Evolutionary conservation across 53 echinoderm and acorn worm species (phyloP).

Genomic region (Paracentrotus lividus): DNA sequence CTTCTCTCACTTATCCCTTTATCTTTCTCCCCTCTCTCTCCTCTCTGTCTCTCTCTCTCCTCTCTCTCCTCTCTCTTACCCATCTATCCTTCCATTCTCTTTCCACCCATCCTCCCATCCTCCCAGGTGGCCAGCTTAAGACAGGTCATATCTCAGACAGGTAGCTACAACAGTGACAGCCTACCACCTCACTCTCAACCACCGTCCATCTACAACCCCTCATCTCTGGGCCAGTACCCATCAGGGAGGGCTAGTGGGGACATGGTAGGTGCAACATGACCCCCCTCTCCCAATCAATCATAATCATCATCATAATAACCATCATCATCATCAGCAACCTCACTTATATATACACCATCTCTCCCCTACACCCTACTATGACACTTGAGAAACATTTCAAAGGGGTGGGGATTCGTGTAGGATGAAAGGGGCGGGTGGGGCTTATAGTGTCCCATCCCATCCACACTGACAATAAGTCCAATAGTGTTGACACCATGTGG

Average conservation of each 20-base stretch:
- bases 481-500: not conserved
- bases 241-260: constrained; percentile 90
- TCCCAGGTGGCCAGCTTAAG: constrained; percentile 91
- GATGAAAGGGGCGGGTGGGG: not conserved
- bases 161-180: constrained; percentile 91
- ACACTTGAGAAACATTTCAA: not conserved
- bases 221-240: constrained; percentile 89
- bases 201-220: constrained; percentile 95
- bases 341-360: constrained; percentile 19
- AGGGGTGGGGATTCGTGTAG: not conserved
- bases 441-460: not conserved
- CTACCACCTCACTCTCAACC: constrained; percentile 90
- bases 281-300: constrained; percentile 43
- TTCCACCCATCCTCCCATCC: not conserved
- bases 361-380: not conserved
- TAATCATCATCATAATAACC: not conserved
- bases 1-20: not conserved
- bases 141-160: constrained; percentile 98
- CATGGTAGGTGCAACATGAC: constrained; percentile 98
- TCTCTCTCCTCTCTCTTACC: not conserved
- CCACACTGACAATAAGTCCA: not conserved
- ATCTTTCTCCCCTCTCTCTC: not conserved
- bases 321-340: constrained; percentile 2
- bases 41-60: too few species aligned
- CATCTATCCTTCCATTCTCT: not conserved